Base-by-base conservation (phyloP, 1,140 invertebrate genomes). In the Aphaenogaster rudis region DNA sequence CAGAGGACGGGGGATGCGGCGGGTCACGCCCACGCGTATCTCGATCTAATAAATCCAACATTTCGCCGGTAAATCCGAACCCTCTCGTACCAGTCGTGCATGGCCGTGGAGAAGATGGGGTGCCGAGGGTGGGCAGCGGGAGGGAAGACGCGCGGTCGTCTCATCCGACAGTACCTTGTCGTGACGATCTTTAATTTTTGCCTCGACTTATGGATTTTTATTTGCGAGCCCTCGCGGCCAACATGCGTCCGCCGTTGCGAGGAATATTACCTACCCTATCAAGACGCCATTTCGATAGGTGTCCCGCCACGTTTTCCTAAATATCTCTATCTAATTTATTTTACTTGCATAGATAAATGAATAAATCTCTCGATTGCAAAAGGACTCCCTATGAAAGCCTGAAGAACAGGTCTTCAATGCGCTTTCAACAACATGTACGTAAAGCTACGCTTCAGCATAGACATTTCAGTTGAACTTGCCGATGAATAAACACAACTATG, bases 41-140 rank as follows among this genome's bases (percentile, higher is more conserved):
- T 94, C 93, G 95, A 95, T 95, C 95, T 95, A 95, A 95, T 95
- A 95, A 95, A 95, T 95, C 93, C 94, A 95, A 95, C 94, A 95
- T 95, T 95, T 95, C 93, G 94, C 94, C 93, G 93, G 94, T 95
- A 94, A 95, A 95, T 94, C 92, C 94, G 91, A 92, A 91, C 93
- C 93, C 92, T 94, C 90, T 91, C 88, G 92, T 92, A 90, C 88
- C 88, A 87, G 90, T 90, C 87, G 89, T 91, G 82, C 81, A 87
- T 76, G 76, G 87, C 80, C 88, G 61, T n/a, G 21, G n/a, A 84
- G 79, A 79, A 82, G 76, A 88, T 67, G 74, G 74, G 76, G 85
- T 77, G 45, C 79, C 64, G 57, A 76, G 87, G 66, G 84, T 87
- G 85, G 61, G 82, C 54, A 78, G 80, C 66, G 45, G 80, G 78